phyloP scores from a whole-genome alignment of 2,797 vertebrate genomes.

The Delichon dasypus region DNA sequence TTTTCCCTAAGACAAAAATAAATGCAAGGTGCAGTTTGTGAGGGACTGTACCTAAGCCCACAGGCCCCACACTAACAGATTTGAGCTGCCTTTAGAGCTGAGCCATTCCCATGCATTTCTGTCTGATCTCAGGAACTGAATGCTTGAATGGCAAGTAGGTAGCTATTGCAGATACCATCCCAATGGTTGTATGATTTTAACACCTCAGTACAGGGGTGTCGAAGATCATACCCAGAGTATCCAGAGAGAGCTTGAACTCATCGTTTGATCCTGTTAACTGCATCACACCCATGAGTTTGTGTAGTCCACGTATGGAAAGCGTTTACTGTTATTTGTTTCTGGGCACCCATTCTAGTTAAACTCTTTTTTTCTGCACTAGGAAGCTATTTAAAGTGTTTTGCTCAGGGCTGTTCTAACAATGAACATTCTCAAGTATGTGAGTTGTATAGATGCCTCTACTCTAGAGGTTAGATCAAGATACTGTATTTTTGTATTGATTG shows the following conservation, averaged over 20 bases:
- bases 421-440: background rate
- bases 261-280: background rate
- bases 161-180: background rate
- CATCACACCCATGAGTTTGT: rapidly evolving
- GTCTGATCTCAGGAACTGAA: background rate
- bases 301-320: rapidly evolving
- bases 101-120: background rate
- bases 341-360: background rate
- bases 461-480: background rate
- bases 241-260: rapidly evolving
- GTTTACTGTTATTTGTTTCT: background rate
- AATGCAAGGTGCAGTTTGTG: background rate
- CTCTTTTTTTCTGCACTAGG: background rate
- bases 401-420: background rate
- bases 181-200: background rate
- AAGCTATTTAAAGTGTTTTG: background rate
- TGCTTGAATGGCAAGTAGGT: background rate
- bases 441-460: background rate
- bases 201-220: background rate
- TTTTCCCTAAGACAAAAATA: background rate
- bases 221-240: background rate
- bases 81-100: background rate
- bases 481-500: background rate
- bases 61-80: background rate
- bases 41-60: background rate